Conservation (phyloP, 2,113 vertebrate genomes). For the Bujurquina vittata region DNA sequence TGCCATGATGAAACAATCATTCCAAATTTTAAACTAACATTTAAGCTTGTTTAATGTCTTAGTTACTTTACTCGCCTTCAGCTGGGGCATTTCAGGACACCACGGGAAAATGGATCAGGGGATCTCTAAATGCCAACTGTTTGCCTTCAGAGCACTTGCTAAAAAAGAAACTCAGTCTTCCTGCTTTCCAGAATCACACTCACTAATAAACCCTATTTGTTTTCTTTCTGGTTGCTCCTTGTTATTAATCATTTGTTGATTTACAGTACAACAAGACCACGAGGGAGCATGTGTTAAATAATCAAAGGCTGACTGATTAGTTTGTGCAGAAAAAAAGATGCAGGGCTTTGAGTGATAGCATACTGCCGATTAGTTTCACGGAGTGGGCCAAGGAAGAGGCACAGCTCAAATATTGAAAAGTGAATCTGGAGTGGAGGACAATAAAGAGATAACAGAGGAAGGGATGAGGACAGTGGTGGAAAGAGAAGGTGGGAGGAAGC, state of each 20-base stretch:
- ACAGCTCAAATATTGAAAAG: slow-evolving; percentile 53
- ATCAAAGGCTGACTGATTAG: slow-evolving; percentile 44
- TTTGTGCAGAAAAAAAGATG: slow-evolving; percentile 29
- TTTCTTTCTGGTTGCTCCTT: slow-evolving; percentile 24
- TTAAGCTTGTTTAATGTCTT: slow-evolving; percentile 21
- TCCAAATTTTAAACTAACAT: slow-evolving; percentile 33
- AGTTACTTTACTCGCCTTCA: slow-evolving; percentile 24
- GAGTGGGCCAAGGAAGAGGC: slow-evolving; percentile 52
- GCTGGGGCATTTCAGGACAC: slow-evolving; percentile 45
- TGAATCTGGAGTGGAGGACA: slow-evolving; percentile 54
- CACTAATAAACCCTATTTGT: slow-evolving; percentile 60
- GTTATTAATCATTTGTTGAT: slow-evolving; percentile 59
- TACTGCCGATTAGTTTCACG: slow-evolving; percentile 59
- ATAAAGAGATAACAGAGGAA: slow-evolving; percentile 39
- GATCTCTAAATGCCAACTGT: slow-evolving; percentile 66
- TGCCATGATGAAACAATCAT: not conserved
- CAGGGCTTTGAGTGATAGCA: slow-evolving; percentile 33
- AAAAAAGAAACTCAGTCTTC: slow-evolving; percentile 27
- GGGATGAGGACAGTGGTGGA: not conserved
- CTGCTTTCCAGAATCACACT: slow-evolving; percentile 35
- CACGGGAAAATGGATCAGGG: slow-evolving; percentile 23
- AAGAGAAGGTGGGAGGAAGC: slow-evolving; percentile 29
- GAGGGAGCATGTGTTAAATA: slow-evolving; percentile 17
- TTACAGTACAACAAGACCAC: slow-evolving; percentile 26
- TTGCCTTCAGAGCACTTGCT: slow-evolving; percentile 53